These are phyloP conservation scores for Microtus montanus DNA, from an alignment of 2,113 vertebrate genomes.

Conservation along the genomic window DNA sequence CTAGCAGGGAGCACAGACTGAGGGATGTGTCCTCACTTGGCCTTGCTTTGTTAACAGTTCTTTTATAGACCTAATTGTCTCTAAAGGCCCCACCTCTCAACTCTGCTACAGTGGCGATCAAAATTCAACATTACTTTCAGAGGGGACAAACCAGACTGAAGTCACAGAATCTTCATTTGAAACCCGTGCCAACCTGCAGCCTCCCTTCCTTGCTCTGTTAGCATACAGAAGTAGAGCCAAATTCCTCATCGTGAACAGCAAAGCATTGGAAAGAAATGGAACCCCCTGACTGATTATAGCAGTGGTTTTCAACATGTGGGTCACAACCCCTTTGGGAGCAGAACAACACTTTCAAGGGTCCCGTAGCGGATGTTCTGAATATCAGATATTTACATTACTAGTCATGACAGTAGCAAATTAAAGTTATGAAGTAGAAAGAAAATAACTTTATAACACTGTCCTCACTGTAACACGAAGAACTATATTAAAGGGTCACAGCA, in stretches of 20 bases:
- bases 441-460: background rate
- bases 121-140: background rate
- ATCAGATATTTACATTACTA: background rate
- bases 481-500: background rate
- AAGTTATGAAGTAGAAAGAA: background rate
- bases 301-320: background rate
- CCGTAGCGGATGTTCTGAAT: background rate
- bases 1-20: background rate
- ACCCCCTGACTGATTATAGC: background rate
- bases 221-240: background rate
- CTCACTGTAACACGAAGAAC: background rate
- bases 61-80: background rate
- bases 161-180: background rate
- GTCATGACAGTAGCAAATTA: background rate
- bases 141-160: background rate
- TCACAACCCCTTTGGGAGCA: background rate
- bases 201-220: background rate
- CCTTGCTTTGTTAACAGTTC: background rate
- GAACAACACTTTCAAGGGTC: background rate
- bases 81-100: background rate
- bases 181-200: background rate
- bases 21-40: background rate
- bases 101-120: background rate
- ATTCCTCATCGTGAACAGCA: background rate
- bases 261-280: background rate